Evolutionary conservation across 2,113 vertebrate species (phyloP).

Genomic region (Hyperoodon ampullatus): DNA sequence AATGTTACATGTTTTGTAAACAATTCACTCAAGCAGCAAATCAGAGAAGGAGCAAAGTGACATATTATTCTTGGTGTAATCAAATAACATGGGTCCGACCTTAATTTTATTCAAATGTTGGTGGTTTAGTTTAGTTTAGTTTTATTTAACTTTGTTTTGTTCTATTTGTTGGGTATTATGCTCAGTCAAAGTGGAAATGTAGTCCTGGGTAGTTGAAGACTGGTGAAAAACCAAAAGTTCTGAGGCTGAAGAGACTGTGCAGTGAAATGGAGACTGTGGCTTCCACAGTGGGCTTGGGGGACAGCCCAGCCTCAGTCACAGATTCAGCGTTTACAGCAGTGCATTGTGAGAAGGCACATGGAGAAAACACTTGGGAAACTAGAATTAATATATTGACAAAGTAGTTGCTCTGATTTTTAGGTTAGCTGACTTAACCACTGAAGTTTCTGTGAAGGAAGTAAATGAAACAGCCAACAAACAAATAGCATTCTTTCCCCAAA

Average conservation of each 20-base stretch:
- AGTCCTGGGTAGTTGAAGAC: rapidly evolving
- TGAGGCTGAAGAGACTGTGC: not conserved
- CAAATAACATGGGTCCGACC: not conserved
- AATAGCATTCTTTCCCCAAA: not conserved
- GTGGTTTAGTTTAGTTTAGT: not conserved
- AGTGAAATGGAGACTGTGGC: not conserved
- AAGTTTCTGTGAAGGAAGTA: not conserved
- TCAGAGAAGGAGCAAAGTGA: not conserved
- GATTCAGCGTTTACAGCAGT: not conserved
- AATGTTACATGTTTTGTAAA: not conserved
- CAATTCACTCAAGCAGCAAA: conserved; percentile 41
- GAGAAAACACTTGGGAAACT: not conserved
- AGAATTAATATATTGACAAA: not conserved
- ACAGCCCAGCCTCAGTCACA: not conserved
- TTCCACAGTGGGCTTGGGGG: not conserved
- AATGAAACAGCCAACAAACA: not conserved
- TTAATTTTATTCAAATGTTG: not conserved
- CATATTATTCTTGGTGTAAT: not conserved
- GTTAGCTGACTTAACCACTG: not conserved
- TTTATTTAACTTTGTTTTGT: not conserved
- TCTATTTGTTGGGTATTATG: not conserved
- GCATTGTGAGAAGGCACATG: not conserved
- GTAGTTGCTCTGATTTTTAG: not conserved
- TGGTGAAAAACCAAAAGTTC: not conserved
- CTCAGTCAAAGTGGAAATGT: not conserved